Evolutionary conservation across 2,797 vertebrate genomes (phyloP), one percentile per base, ranked within the genome.

Genomic region (Masticophis lateralis): DNA sequence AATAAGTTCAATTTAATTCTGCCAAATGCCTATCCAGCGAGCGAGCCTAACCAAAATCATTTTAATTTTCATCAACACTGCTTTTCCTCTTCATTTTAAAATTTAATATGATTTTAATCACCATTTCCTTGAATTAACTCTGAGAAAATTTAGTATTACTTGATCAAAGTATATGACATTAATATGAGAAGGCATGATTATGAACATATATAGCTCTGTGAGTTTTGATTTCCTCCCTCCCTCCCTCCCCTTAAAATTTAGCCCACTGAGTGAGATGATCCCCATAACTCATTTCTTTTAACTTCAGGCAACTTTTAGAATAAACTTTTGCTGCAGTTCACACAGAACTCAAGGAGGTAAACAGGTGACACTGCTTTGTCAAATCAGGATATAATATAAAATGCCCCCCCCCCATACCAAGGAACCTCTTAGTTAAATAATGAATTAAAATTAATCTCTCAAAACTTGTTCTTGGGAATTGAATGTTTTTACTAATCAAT

Each of bases 11-110:
- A 89, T 96, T 56, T 88, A 92, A 93, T 2, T 2, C 1, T 12
- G 87, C 47, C 5, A 25, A 93, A 88, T 56, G 90, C 60, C 87
- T 93, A 94, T n/a, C 27, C 10, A 94, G 27, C 28, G 86, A 93
- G 18, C 43, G 59, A 83, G 56, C 28, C 27, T 51, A 92, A 22
- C 27, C 69, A 95, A 43, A 47, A 47, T 6, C 47, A 11, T 2
- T 51, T 57, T 91, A 53, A 6, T 61, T 91, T 95, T 95, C 66
- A 92, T 90, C 60, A 94, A 55, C 13, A 95, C 61, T 92, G 25
- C 63, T 51, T 90, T 92, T 37, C 60, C 16, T 28, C 18, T 83
- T 55, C 51, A n/a, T 87, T 90, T 89, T 59, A 32, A 32, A 61
- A 87, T 91, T 56, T 94, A 89, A 93, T 91, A 94, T 90, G 53